These are phyloP conservation scores for Gordius sp. DNA, from an alignment of 2,888 invertebrate species.

Conservation along the genomic window DNA sequence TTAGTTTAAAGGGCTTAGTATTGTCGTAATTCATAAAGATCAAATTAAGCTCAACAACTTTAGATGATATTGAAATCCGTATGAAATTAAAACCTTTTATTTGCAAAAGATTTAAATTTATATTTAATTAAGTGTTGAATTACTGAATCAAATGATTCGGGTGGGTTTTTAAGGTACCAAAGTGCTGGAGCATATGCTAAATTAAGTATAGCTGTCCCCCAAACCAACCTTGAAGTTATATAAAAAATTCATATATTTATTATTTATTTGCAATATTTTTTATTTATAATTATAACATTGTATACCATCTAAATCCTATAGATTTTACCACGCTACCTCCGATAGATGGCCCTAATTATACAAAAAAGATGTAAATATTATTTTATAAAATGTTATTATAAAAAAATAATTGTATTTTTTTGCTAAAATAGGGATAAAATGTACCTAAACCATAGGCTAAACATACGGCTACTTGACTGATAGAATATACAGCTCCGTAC, in stretches of 20 bases:
- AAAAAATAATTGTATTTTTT: not conserved
- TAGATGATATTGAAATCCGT: too few relatives aligned
- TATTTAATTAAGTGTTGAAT: too few relatives aligned
- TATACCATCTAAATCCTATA: conserved; percentile 2
- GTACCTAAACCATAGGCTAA: conserved; percentile 49
- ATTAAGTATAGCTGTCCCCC: conserved; percentile 2
- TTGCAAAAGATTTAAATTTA: too few relatives aligned
- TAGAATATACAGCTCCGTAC: conserved; percentile 52
- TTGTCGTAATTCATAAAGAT: too few relatives aligned
- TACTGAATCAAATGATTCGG: not conserved
- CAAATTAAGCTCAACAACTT: too few relatives aligned
- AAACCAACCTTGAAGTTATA: not conserved
- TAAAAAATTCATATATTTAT: not conserved
- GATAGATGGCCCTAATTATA: conserved; percentile 3
- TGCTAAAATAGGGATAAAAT: not conserved
- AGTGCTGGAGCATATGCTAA: not conserved
- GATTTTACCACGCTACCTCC: not conserved
- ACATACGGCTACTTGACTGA: conserved; percentile 53
- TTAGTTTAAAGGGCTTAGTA: too few relatives aligned
- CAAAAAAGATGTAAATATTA: not conserved
- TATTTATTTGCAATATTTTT: not conserved
- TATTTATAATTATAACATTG: not conserved
- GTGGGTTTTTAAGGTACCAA: not conserved
- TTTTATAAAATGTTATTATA: not conserved
- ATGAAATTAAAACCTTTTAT: too few relatives aligned